Evolutionary conservation across 2,797 vertebrate species (phyloP).

Genomic region (Micrastur ruficollis): DNA sequence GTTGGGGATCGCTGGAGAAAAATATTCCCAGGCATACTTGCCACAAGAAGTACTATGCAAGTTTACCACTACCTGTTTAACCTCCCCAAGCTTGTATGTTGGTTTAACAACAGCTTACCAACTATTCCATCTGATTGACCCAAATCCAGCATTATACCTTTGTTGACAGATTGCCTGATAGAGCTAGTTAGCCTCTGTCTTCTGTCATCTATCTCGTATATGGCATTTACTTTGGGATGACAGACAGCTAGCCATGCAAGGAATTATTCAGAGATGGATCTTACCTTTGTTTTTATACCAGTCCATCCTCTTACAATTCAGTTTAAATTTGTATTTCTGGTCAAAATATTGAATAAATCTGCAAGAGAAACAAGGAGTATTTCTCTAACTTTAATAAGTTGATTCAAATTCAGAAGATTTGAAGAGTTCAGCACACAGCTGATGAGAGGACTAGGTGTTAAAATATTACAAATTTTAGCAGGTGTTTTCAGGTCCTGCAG

Average conservation of each 20-base stretch:
- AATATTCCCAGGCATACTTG: not conserved
- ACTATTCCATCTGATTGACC: not conserved
- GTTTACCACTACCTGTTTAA: not conserved
- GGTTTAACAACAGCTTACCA: not conserved
- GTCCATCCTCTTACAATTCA: not conserved
- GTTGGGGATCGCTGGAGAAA: not conserved
- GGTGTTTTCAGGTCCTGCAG: not conserved
- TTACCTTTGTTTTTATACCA: not conserved
- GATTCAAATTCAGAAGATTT: not conserved
- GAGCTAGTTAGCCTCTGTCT: not conserved
- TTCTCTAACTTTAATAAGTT: not conserved
- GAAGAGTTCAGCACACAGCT: not conserved
- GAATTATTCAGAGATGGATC: not conserved
- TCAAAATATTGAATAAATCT: not conserved
- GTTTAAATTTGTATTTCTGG: not conserved
- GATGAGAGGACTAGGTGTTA: not conserved
- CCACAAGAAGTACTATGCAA: not conserved
- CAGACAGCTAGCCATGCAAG: not conserved
- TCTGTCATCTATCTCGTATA: fast-evolving
- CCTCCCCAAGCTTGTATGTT: not conserved
- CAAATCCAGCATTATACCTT: not conserved
- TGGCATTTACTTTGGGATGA: not conserved
- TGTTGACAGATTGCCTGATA: not conserved
- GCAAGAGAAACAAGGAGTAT: not conserved
- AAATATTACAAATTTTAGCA: not conserved